Conservation (phyloP, 2,113 vertebrate genomes). For the Daubentonia madagascariensis region DNA sequence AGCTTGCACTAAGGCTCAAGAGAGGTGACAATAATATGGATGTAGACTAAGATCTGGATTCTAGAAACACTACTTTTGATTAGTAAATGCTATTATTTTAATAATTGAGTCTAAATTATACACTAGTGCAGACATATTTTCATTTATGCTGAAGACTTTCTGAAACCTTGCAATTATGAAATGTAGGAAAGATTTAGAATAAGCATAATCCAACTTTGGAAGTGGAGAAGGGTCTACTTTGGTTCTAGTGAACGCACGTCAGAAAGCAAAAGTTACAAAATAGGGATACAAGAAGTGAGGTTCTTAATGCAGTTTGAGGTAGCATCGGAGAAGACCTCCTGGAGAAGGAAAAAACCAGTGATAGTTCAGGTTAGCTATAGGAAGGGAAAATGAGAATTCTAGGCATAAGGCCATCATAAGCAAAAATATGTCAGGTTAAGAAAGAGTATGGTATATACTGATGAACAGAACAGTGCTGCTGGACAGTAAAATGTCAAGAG, state of each 20-base stretch:
- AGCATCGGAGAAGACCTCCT: not conserved
- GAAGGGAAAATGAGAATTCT: not conserved
- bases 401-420: not conserved
- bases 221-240: not conserved
- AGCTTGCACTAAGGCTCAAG: not conserved
- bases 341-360: not conserved
- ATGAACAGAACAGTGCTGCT: not conserved
- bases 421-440: not conserved
- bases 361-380: not conserved
- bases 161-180: not conserved
- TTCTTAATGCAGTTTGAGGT: not conserved
- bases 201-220: not conserved
- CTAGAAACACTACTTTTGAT: not conserved
- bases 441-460: not conserved
- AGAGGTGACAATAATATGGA: not conserved
- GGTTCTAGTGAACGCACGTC: not conserved
- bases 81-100: not conserved
- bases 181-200: slow-evolving; percentile 7
- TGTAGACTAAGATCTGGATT: not conserved
- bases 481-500: not conserved
- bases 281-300: not conserved
- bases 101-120: not conserved
- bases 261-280: not conserved
- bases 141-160: not conserved
- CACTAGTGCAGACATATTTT: not conserved